phyloP scores from a whole-genome alignment of 1,140 invertebrate genomes.

The Hypsibius dujardini region DNA sequence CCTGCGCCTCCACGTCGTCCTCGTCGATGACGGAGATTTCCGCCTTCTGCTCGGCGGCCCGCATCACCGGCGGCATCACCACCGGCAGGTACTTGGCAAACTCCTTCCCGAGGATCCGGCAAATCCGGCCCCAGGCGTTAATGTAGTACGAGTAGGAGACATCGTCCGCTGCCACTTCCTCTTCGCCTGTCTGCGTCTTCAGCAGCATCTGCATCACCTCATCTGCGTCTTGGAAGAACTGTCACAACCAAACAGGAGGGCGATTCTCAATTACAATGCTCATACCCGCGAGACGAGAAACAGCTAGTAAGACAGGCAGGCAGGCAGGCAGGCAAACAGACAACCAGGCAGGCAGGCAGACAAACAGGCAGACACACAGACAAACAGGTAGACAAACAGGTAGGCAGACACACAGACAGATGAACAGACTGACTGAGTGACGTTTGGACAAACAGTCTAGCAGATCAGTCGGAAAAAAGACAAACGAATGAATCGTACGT shows the following conservation, averaged over 20 bases:
- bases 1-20: constrained; percentile 51
- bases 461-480: background rate
- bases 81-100: constrained; percentile 91
- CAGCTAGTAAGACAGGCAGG: background rate
- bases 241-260: constrained; percentile 24
- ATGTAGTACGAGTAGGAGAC: constrained; percentile 60
- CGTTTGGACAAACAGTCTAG: constrained; percentile 14
- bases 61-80: constrained; percentile 90
- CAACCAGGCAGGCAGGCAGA: too few species aligned
- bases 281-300: background rate
- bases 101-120: constrained; percentile 80
- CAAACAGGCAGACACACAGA: too few species aligned
- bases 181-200: constrained; percentile 62
- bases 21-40: constrained; percentile 91
- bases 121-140: constrained; percentile 96
- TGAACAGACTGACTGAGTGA: too few species aligned
- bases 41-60: constrained; percentile 83
- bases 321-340: background rate
- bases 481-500: too few species aligned
- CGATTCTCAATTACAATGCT: constrained; percentile 19
- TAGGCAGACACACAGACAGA: too few species aligned
- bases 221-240: constrained; percentile 76
- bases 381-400: too few species aligned
- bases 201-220: constrained; percentile 91
- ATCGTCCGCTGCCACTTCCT: constrained; percentile 58